Conservation (phyloP, 2,797 vertebrate species). For the Paguma larvata region DNA sequence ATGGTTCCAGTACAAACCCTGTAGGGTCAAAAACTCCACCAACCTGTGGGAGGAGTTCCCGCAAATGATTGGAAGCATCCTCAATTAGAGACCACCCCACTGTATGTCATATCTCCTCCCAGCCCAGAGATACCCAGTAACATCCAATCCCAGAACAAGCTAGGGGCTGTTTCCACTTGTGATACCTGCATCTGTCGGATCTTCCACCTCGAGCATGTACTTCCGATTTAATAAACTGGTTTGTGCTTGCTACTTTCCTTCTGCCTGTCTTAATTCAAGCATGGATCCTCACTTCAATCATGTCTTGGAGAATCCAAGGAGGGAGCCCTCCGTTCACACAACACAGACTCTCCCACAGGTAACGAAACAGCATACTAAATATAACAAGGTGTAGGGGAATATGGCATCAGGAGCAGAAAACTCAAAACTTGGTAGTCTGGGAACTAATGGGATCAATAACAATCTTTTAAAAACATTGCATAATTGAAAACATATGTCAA, state of each 20-base stretch:
- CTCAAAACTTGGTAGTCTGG: neutral
- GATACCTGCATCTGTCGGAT: too few relatives aligned
- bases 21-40: neutral
- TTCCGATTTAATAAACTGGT: neutral
- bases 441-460: neutral
- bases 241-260: neutral
- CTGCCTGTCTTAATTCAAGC: neutral
- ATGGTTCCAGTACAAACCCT: neutral
- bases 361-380: neutral
- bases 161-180: neutral
- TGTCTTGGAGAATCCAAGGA: neutral
- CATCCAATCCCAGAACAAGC: neutral
- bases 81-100: neutral
- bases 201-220: neutral
- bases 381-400: neutral
- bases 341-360: neutral
- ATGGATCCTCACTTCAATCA: neutral
- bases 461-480: conserved; percentile 25
- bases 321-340: neutral
- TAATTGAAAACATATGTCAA: neutral
- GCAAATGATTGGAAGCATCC: neutral
- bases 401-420: neutral
- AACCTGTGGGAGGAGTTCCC: neutral
- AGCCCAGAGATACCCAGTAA: neutral
- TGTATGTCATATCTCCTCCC: neutral